phyloP scores from a whole-genome alignment of 2,888 invertebrate genomes.

The Abrostola tripartita region DNA sequence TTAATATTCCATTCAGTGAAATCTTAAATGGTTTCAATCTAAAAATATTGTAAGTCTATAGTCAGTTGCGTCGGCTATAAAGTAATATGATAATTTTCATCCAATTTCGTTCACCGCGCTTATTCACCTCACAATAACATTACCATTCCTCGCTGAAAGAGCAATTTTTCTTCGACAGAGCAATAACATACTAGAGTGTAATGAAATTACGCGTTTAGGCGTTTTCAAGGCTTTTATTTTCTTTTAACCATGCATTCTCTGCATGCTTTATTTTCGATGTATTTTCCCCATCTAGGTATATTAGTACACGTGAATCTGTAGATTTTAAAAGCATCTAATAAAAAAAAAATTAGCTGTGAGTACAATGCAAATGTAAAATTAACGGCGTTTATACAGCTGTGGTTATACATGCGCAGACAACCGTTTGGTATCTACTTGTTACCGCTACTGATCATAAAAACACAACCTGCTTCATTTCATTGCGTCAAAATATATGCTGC shows the following conservation, averaged over 20 bases:
- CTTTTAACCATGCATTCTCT: constrained; percentile 40
- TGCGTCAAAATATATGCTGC: too few species aligned
- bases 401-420: too few species aligned
- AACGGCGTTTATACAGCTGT: too few species aligned
- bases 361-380: too few species aligned
- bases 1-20: constrained; percentile 41
- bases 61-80: constrained; percentile 37
- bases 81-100: constrained; percentile 56
- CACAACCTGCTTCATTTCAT: too few species aligned
- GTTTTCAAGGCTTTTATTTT: constrained; percentile 24
- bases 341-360: too few species aligned
- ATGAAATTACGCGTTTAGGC: constrained; percentile 49
- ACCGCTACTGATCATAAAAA: too few species aligned
- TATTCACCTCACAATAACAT: constrained; percentile 57
- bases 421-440: too few species aligned
- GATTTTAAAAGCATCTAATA: constrained; percentile 6
- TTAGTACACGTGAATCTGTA: constrained; percentile 16
- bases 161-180: constrained; percentile 56
- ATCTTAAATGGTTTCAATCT: constrained; percentile 40
- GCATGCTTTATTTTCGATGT: constrained; percentile 27
- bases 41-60: constrained; percentile 32
- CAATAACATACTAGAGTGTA: constrained; percentile 51
- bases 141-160: constrained; percentile 52
- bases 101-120: constrained; percentile 46
- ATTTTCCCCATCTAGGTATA: constrained; percentile 13